Evolutionary conservation across 1,140 invertebrate species (phyloP).

Genomic region (Drosophila pectinifera): DNA sequence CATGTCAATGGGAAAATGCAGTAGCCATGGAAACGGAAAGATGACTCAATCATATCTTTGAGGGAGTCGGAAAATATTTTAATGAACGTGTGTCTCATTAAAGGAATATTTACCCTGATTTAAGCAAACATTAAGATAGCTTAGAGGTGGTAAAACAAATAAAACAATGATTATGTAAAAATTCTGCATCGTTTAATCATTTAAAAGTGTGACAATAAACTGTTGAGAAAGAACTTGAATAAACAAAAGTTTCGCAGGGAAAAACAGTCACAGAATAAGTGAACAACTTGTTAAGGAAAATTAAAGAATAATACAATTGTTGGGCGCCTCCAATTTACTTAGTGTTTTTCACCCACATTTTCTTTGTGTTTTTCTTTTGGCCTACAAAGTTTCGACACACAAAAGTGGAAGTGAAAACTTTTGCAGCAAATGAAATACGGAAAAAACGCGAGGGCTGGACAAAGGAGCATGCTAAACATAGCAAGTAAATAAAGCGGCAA

Average conservation of each 20-base stretch:
- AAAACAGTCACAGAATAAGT: constrained; percentile 4
- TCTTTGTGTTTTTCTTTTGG: constrained; percentile 29
- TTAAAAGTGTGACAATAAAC: not conserved
- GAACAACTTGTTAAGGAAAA: constrained; percentile 16
- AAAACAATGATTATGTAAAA: not conserved
- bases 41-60: constrained; percentile 10
- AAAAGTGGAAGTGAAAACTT: constrained; percentile 28
- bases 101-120: not conserved
- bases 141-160: not conserved
- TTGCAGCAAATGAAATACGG: constrained; percentile 58
- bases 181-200: not conserved
- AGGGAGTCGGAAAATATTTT: not conserved
- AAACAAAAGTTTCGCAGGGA: not conserved
- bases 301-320: constrained; percentile 47
- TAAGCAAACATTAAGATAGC: not conserved
- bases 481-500: constrained; percentile 65
- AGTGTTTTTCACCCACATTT: constrained; percentile 43
- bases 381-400: constrained; percentile 23
- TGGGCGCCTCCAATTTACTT: constrained; percentile 25
- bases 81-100: not conserved
- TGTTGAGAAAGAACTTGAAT: not conserved
- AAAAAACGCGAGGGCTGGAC: constrained; percentile 24
- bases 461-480: constrained; percentile 55
- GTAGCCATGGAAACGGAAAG: constrained; percentile 10
- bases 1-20: constrained; percentile 45